Evolutionary conservation across 2,888 invertebrate species (phyloP), one percentile per base, ranked within the genome.

Genomic region (Dryomyza anilis): DNA sequence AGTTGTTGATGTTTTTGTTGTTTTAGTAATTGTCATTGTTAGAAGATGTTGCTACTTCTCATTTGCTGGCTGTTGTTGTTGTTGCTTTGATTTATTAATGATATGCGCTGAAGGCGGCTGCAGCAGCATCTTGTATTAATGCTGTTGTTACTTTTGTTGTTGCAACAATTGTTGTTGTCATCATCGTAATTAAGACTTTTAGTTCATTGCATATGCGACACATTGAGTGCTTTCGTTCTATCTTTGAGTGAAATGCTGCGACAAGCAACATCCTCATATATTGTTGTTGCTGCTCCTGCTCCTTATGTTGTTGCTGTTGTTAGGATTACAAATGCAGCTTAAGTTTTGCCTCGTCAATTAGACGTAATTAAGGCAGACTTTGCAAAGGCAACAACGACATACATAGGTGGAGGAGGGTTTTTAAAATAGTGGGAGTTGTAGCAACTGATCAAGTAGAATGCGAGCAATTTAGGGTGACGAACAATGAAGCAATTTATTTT

Each of bases 301-400:
- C n/a, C n/a, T n/a, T 12, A 68, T 73, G 70, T 70, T 57, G 53
- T 66, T 66, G 65, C 63, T 61, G 63, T 66, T 68, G 67, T 36
- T 29, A 36, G n/a, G 53, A 61, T 61, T 61, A 61, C 43, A 61
- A 53, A 61, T 61, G 39, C 66, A 66, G 50, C 68, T 68, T 64
- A 79, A 80, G 77, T 80, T 80, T 78, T 78, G 77, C 76, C 77
- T 76, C 79, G 77, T 79, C 79, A 79, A 79, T 79, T 79, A 79
- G 78, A 69, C 74, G 80, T 79, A 79, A 79, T 79, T 79, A 79
- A 79, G 80, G 76, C 74, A 77, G 76, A 78, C 76, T 78, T 78
- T n/a, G n/a, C n/a, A n/a, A n/a, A n/a, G n/a, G n/a, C n/a, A n/a
- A n/a, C n/a, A n/a, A n/a, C n/a, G n/a, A n/a, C n/a, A n/a, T n/a